phyloP scores from a whole-genome alignment of 23 tunicate genomes.

The Halocynthia roretzi region DNA sequence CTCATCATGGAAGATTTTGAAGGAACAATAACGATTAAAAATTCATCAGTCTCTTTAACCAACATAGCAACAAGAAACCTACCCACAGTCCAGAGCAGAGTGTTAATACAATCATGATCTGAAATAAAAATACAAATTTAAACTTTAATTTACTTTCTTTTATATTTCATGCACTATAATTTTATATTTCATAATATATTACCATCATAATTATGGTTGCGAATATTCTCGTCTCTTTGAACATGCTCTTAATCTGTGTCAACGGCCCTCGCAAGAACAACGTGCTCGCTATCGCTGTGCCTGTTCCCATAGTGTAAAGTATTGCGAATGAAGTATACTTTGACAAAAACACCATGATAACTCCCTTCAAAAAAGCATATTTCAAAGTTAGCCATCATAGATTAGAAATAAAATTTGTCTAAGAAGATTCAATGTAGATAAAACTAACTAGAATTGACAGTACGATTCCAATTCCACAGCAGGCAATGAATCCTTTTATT shows the following conservation, averaged over 20 bases:
- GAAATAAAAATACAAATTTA: neutral
- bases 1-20: too few relatives aligned
- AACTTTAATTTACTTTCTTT: neutral
- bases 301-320: constrained; percentile 58
- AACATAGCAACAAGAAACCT: constrained; percentile 15
- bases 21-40: too few relatives aligned
- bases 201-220: constrained; percentile 85
- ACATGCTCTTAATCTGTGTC: constrained; percentile 77
- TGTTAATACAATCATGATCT: constrained; percentile 70
- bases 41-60: too few relatives aligned
- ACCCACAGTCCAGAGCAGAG: constrained; percentile 68
- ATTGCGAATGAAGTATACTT: constrained; percentile 45
- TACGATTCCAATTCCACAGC: constrained; percentile 74
- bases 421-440: neutral
- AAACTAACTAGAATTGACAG: constrained; percentile 62
- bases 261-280: constrained; percentile 81
- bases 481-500: constrained; percentile 76
- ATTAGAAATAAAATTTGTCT: neutral
- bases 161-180: neutral
- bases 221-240: constrained; percentile 80
- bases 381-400: too few relatives aligned
- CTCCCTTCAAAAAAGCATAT: constrained; percentile 32
- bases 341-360: constrained; percentile 33
- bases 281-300: constrained; percentile 60
- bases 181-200: neutral